Base-by-base conservation (phyloP, 1,140 invertebrate genomes). In the Aphidius ervi region DNA sequence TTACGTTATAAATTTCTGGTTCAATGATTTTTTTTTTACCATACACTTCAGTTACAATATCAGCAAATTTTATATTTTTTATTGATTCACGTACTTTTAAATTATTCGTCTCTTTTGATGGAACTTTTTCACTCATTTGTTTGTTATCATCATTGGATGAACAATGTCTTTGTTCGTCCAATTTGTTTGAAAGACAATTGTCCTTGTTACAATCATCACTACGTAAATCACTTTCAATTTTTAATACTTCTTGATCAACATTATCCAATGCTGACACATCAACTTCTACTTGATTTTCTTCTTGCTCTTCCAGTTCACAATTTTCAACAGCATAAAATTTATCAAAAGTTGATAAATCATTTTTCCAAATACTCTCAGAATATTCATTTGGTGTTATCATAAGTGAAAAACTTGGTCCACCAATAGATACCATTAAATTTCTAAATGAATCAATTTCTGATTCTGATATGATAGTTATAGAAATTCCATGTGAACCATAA, bases 401-500 rank as follows among this genome's bases (percentile, higher is more conserved):
- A 6, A 86, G 68, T n/a, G 70, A 75, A 68, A 85, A 81, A 42
- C 78, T 75, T 39, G 67, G 65, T 10, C 82, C 82, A 23, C 79
- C 80, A 50, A 84, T 71, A 4, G 70, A 69, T 5, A 70, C 64
- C 42, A 90, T 69, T 57, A 89, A 77, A 53, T 80, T 66, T 70
- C 76, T 78, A 62, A 91, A 88, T 55, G 75, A 80, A 9, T 70
- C 63, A 49, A 83, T 56, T 70, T 90, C 88, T 50, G 82, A 77
- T 62, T 84, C 75, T 48, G 83, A 78, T 20, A 87, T 69, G 56
- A 92, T 82, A 64, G 83, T 88, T 37, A 93, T 84, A 31, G 88
- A 85, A 53, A 86, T 82, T 58, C 91, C 92, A 70, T 84, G 82
- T 16, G 89, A 87, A 2, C 92, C 92, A 81, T 88, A 99, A 67